Percentiles rank a stretch among this genome's conserved stretches.
These are phyloP conservation scores for Pachliopta kotzebuea DNA, from an alignment of 2,888 invertebrate species.

Conservation along the genomic window DNA sequence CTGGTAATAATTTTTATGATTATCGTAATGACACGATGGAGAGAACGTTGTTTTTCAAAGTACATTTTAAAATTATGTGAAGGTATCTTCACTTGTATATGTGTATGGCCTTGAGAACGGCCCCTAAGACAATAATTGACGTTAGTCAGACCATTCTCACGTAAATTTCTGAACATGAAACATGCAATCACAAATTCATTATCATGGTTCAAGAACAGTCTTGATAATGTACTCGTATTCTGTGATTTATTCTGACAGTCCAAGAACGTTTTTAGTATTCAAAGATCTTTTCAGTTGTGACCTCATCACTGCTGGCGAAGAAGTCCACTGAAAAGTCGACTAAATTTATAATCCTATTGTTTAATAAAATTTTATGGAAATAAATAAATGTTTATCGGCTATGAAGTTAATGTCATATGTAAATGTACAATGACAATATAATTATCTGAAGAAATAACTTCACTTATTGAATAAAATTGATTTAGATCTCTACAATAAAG, in stretches of 20 bases:
- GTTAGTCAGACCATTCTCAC: slow-evolving; percentile 63
- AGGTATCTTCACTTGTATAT: slow-evolving; percentile 31
- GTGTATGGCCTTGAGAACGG: slow-evolving; percentile 39
- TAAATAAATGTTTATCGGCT: too few species aligned
- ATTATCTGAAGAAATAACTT: too few species aligned
- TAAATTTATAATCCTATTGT: too few species aligned
- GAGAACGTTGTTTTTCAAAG: slow-evolving; percentile 15
- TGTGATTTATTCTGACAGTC: slow-evolving; percentile 18
- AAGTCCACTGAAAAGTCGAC: too few species aligned
- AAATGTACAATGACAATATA: too few species aligned
- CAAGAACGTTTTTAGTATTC: slow-evolving; percentile 6
- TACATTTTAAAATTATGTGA: slow-evolving; percentile 35
- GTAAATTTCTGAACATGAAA: slow-evolving; percentile 33
- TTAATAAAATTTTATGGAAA: too few species aligned
- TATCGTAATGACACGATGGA: neutral
- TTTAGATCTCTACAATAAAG: too few species aligned
- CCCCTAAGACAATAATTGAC: slow-evolving; percentile 61
- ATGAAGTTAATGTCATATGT: too few species aligned
- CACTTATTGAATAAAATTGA: too few species aligned
- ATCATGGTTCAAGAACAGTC: slow-evolving; percentile 47
- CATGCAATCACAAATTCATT: slow-evolving; percentile 44
- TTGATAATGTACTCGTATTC: slow-evolving; percentile 13
- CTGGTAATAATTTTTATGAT: neutral
- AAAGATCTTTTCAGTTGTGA: neutral
- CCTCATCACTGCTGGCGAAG: neutral